Conservation (phyloP, 1,140 invertebrate genomes). For the Drosophila tani region DNA sequence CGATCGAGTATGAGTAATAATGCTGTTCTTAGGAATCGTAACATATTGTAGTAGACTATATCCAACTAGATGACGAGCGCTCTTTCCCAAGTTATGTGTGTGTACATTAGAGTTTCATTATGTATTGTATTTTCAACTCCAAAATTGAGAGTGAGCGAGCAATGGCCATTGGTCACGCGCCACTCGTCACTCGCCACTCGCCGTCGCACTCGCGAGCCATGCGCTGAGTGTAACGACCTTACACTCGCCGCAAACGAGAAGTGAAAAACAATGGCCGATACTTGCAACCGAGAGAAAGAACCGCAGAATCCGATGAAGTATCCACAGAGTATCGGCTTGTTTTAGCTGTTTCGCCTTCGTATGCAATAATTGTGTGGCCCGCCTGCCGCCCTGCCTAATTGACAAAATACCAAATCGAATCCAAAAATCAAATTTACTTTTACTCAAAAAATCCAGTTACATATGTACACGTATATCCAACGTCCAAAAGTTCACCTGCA, state of each 20-base stretch:
- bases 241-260: constrained; percentile 50
- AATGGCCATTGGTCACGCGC: constrained; percentile 10
- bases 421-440: constrained; percentile 36
- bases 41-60: constrained; percentile 50
- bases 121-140: constrained; percentile 42
- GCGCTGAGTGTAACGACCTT: constrained; percentile 16
- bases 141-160: constrained; percentile 23
- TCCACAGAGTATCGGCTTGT: constrained; percentile 60
- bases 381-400: constrained; percentile 39
- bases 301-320: constrained; percentile 5
- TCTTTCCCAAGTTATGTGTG: constrained; percentile 36
- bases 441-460: constrained; percentile 44
- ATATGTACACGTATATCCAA: constrained; percentile 65
- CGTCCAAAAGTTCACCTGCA: constrained; percentile 23
- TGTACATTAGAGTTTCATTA: constrained; percentile 48
- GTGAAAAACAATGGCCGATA: constrained; percentile 64
- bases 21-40: constrained; percentile 30
- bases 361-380: constrained; percentile 68
- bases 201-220: constrained; percentile 36
- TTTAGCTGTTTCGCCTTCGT: constrained; percentile 79
- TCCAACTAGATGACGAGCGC: constrained; percentile 51
- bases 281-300: constrained; percentile 29
- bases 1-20: constrained; percentile 13
- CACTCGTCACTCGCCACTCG: constrained; percentile 18
- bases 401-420: constrained; percentile 46